phyloP scores from a whole-genome alignment of 2,888 invertebrate genomes.

The Ophion costatus region DNA sequence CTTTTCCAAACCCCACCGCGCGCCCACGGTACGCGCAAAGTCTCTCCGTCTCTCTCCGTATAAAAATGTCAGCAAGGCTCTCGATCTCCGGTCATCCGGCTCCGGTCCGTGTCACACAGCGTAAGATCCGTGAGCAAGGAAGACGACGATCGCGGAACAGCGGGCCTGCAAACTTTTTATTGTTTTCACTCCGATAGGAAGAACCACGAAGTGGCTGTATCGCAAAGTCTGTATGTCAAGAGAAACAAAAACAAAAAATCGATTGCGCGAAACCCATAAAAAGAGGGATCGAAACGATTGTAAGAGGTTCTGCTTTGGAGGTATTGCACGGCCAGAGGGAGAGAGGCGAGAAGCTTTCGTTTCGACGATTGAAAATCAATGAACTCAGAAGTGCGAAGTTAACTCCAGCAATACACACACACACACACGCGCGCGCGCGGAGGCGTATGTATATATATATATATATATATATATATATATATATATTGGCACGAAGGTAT shows the following conservation, averaged over 20 bases:
- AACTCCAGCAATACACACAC: conserved; percentile 38
- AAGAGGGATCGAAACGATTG: conserved; percentile 39
- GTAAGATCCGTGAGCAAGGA: conserved; percentile 1
- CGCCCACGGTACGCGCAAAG: too few species aligned
- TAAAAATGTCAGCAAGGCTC: too few species aligned
- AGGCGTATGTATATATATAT: neutral
- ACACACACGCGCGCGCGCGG: too few species aligned
- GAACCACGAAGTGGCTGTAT: conserved; percentile 33
- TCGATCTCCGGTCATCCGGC: neutral
- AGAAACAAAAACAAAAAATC: conserved; percentile 11
- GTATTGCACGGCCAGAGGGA: neutral
- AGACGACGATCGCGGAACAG: neutral
- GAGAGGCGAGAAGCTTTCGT: conserved; percentile 5
- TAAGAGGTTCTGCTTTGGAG: neutral
- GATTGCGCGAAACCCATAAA: conserved; percentile 5
- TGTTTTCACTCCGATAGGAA: conserved; percentile 34
- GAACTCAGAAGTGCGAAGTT: conserved; percentile 72
- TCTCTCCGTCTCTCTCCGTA: too few species aligned
- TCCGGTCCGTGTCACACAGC: neutral
- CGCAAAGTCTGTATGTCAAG: conserved; percentile 44
- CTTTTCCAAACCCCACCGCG: too few species aligned
- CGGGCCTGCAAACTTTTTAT: conserved; percentile 50
- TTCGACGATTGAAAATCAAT: conserved; percentile 76
- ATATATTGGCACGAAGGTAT: conserved; percentile 46
- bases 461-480: conserved; percentile 6